Percentiles rank a stretch among this genome's conserved stretches.
Conservation (phyloP, 1,140 invertebrate species). For the Oppia nitens region DNA sequence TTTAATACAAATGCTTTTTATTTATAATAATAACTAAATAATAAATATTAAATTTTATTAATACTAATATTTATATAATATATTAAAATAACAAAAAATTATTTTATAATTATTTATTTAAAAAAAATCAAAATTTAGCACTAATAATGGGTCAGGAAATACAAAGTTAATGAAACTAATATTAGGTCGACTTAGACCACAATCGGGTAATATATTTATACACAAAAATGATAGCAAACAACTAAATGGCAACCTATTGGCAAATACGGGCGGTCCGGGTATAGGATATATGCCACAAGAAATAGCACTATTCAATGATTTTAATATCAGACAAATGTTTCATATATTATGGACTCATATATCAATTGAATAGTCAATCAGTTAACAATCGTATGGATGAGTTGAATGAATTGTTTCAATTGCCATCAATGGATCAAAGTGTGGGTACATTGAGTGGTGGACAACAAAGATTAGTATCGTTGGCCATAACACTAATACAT, state of each 20-base stretch:
- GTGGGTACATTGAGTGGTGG: constrained; percentile 1
- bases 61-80: no score
- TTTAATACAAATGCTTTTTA: no score
- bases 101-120: constrained; percentile 1
- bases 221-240: not conserved
- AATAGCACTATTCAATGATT: constrained; percentile 26
- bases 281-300: constrained; percentile 18
- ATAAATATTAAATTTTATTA: no score
- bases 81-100: no score
- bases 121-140: constrained; percentile 49
- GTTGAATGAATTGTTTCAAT: constrained; percentile 16
- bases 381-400: constrained; percentile 67
- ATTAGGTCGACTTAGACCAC: constrained; percentile 14
- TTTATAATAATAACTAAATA: no score
- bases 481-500: constrained; percentile 78
- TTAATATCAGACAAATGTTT: constrained; percentile 84
- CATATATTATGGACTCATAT: constrained; percentile 91
- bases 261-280: constrained; percentile 44
- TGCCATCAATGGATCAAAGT: constrained; percentile 1
- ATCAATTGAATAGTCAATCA: no score
- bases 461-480: constrained; percentile 75
- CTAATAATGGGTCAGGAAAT: constrained; percentile 42
- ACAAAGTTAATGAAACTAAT: constrained; percentile 30
- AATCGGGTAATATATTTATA: constrained; percentile 4
- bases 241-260: not conserved